Percentiles rank a stretch among this genome's conserved stretches.
phyloP scores from a whole-genome alignment of 2,113 vertebrate genomes.

The Oncorhynchus masou region DNA sequence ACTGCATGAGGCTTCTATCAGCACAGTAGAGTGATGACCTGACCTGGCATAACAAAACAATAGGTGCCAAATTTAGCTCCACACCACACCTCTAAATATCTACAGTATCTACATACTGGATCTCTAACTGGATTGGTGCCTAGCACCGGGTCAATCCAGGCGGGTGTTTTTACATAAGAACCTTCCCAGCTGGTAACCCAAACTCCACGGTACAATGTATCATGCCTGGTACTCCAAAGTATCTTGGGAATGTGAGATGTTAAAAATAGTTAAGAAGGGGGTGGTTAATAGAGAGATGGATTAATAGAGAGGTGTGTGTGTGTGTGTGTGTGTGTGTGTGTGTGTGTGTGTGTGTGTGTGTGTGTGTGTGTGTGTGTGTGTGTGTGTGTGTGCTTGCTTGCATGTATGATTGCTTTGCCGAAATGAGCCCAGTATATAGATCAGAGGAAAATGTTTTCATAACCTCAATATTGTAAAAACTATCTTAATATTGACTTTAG shows the following conservation, averaged over 20 bases:
- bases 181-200: background rate
- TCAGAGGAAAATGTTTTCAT: too few species aligned
- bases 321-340: too few species aligned
- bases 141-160: background rate
- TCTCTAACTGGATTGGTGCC: background rate
- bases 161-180: background rate
- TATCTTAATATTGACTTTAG: too few species aligned
- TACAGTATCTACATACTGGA: background rate
- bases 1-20: background rate
- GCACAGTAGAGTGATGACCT: conserved; percentile 14
- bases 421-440: too few species aligned
- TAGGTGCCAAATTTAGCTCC: conserved; percentile 4
- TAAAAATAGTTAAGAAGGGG: conserved; percentile 8
- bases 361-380: background rate
- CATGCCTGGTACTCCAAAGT: background rate
- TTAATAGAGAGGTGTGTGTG: background rate
- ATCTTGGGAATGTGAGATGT: conserved; percentile 18
- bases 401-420: too few species aligned
- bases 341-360: background rate
- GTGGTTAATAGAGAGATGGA: background rate
- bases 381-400: background rate
- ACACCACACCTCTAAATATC: background rate
- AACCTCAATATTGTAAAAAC: too few species aligned
- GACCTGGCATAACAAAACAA: conserved; percentile 8
- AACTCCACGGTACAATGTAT: background rate